Conservation (phyloP, 2,888 invertebrate species). For the Synanthedon vespiformis region DNA sequence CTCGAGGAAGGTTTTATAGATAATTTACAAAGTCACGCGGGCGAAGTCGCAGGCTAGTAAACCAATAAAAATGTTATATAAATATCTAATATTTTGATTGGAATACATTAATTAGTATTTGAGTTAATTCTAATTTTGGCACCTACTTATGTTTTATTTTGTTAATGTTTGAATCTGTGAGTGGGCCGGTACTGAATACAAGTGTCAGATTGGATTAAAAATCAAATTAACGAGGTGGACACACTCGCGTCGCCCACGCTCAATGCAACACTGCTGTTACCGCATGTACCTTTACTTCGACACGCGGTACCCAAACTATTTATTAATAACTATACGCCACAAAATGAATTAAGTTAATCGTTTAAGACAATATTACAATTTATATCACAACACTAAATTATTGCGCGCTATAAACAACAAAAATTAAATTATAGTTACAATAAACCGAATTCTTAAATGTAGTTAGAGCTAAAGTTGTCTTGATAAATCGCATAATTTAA, state of each 20-base stretch:
- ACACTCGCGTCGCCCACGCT: conserved; percentile 18
- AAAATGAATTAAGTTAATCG: not conserved
- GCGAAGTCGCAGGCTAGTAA: too few relatives aligned
- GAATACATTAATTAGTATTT: too few relatives aligned
- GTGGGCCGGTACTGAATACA: conserved; percentile 1
- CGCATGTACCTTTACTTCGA: not conserved
- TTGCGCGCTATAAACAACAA: not conserved
- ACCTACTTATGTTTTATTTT: too few relatives aligned
- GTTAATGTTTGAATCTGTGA: not conserved
- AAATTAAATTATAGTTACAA: conserved; percentile 1
- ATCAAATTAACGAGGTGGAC: conserved; percentile 23
- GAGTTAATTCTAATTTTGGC: too few relatives aligned
- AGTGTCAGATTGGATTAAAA: conserved; percentile 29
- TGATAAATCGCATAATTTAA: conserved; percentile 55
- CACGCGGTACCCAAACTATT: too few relatives aligned
- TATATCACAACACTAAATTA: not conserved
- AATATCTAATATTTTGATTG: too few relatives aligned
- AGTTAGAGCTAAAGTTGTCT: conserved; percentile 40
- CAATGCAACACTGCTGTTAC: not conserved
- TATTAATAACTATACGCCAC: too few relatives aligned
- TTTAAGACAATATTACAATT: not conserved
- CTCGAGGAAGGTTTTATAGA: too few relatives aligned
- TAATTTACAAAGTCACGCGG: too few relatives aligned
- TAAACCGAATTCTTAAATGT: conserved; percentile 18
- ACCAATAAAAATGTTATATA: too few relatives aligned